Base-by-base conservation (phyloP, 2,888 invertebrate species). In the Eudasyphora cyanicolor region DNA sequence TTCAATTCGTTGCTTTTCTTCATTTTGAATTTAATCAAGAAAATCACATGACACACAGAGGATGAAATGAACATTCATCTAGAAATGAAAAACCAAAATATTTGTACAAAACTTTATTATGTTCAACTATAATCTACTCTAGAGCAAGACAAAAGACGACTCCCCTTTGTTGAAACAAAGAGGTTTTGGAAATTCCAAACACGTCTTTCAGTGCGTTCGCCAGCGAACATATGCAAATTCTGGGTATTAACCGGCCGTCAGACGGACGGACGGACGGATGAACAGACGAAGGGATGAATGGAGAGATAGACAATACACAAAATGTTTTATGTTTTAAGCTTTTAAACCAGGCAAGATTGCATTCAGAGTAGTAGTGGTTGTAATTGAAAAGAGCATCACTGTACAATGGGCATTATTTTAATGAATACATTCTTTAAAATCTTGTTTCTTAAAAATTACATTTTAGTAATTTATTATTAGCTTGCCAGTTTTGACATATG, bases 11-110 rank as follows among this genome's bases (percentile, higher is more conserved):
- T 32, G 32, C 32, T 32, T 4, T 32, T 45, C 45, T 10, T 21
- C n/a, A n/a, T 32, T 67, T 24, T 38, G 35, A 67, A 67, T 38
- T 67, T 67, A 67, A 67, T 38, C 38, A 64, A 64, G 38, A 35
- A 21, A 24, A 67, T 19, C 38, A 62, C 12, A n/a, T n/a, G n/a
- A n/a, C 27, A 19, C 12, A 49, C 5, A 29, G 14, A 60, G 12
- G n/a, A n/a, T n/a, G n/a, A 62, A 64, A 38, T 64, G 64, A 64
- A 64, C 10, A 42, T 21, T 21, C 21, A n/a, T 0, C 21, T n/a
- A 38, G 21, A 64, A 38, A 19, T 35, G 2, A 64, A 35, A 62
- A 35, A 64, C 8, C 35, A 62, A 29, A 35, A 24, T 4, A 14
- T 57, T n/a, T n/a, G n/a, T n/a, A n/a, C n/a, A n/a, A 54, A 21